Evolutionary conservation across 2,113 vertebrate genomes (phyloP).

Genomic region (Scomber japonicus): DNA sequence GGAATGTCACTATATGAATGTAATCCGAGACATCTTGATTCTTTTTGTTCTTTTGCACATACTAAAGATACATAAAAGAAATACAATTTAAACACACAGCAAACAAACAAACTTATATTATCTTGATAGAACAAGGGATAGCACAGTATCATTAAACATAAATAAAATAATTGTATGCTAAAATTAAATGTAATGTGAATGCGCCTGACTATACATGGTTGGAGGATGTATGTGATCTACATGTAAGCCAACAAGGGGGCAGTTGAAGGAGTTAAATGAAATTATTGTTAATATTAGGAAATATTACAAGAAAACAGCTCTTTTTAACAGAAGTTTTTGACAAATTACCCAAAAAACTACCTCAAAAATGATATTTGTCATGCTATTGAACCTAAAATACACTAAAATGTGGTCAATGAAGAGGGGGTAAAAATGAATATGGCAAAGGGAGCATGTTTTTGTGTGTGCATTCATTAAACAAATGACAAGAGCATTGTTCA

Average conservation of each 20-base stretch:
- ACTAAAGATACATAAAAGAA: not conserved
- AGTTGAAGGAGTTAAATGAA: not conserved
- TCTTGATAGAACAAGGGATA: not conserved
- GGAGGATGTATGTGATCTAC: not conserved
- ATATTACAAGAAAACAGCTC: no score
- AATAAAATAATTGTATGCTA: no score
- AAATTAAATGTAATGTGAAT: not conserved
- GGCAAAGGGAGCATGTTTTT: no score
- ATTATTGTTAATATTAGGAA: not conserved
- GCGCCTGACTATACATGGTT: not conserved
- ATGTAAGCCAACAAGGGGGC: not conserved
- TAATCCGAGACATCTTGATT: conserved; percentile 1
- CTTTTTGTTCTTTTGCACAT: not conserved
- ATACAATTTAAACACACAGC: not conserved
- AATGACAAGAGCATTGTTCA: no score
- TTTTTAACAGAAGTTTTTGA: no score
- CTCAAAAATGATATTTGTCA: no score
- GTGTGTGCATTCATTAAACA: no score
- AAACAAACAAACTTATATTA: not conserved
- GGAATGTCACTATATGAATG: not conserved
- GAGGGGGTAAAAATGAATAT: no score
- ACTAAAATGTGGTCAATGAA: no score
- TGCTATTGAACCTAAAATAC: no score
- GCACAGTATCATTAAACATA: no score
- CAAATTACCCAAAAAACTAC: no score